Percentiles rank a stretch among this genome's conserved stretches.
These are phyloP conservation scores for Cremastinae sp. DNA, from an alignment of 2,888 invertebrate species.

Conservation along the genomic window DNA sequence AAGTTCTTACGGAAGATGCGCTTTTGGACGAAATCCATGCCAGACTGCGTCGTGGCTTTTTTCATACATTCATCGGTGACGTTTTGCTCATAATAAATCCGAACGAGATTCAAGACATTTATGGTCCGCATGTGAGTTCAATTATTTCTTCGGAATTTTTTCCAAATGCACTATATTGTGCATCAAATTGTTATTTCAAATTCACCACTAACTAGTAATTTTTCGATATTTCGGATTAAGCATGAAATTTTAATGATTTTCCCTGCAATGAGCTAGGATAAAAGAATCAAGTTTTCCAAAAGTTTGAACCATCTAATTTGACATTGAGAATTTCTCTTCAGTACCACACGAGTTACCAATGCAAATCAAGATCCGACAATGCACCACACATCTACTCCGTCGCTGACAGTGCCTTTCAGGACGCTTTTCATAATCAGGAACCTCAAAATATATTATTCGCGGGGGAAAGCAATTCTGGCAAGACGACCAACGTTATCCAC, in stretches of 20 bases:
- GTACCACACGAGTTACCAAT: slow-evolving; percentile 90
- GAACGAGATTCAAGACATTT: slow-evolving; percentile 87
- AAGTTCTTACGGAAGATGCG: slow-evolving; percentile 87
- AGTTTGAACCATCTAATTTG: not conserved
- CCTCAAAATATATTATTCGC: slow-evolving; percentile 93
- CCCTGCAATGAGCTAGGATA: too few relatives aligned
- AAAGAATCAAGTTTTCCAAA: not conserved
- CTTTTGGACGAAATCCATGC: slow-evolving; percentile 86
- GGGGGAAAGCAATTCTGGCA: slow-evolving; percentile 95
- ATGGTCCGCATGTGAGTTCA: slow-evolving; percentile 85
- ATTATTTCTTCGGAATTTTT: not conserved
- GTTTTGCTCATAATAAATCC: slow-evolving; percentile 90
- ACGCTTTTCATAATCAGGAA: slow-evolving; percentile 92
- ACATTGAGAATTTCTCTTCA: slow-evolving; percentile 78
- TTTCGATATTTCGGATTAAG: too few relatives aligned
- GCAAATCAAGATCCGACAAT: slow-evolving; percentile 93
- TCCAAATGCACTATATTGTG: too few relatives aligned
- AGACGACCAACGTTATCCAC: slow-evolving; percentile 91
- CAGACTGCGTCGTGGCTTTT: slow-evolving; percentile 85
- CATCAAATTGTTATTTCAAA: too few relatives aligned
- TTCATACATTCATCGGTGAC: slow-evolving; percentile 91
- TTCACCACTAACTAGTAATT: too few relatives aligned
- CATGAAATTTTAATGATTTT: too few relatives aligned
- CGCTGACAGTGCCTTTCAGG: slow-evolving; percentile 94
- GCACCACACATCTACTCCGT: slow-evolving; percentile 94